These are phyloP conservation scores for Drosophila insularis DNA, from an alignment of 1,140 invertebrate species.

Conservation along the genomic window DNA sequence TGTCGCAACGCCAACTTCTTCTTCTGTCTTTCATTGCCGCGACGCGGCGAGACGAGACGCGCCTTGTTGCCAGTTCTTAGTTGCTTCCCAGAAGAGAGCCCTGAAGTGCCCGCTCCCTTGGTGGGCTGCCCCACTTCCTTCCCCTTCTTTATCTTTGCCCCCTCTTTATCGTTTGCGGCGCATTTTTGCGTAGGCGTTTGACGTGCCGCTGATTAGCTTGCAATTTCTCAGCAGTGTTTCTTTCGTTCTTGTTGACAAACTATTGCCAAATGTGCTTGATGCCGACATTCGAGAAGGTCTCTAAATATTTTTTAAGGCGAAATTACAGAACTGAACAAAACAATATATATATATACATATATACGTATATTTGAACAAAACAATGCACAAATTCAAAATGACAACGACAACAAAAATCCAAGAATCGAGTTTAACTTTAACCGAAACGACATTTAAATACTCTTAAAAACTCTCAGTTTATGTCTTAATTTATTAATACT, in stretches of 20 bases:
- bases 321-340: slow-evolving; percentile 28
- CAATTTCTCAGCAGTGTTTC: slow-evolving; percentile 23
- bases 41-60: not conserved
- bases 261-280: slow-evolving; percentile 17
- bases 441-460: no score
- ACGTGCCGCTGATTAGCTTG: slow-evolving; percentile 70
- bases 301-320: slow-evolving; percentile 40
- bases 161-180: not conserved
- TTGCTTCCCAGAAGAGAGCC: slow-evolving; percentile 5
- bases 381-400: slow-evolving; percentile 8
- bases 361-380: not conserved
- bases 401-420: no score
- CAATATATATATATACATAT: no score
- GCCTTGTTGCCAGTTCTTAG: not conserved
- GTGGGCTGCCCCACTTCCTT: not conserved
- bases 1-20: slow-evolving; percentile 54
- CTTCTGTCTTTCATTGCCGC: not conserved
- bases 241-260: slow-evolving; percentile 21
- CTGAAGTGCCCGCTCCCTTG: not conserved
- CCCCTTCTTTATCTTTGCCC: not conserved
- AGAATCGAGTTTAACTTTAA: no score
- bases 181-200: slow-evolving; percentile 67
- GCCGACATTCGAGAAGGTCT: slow-evolving; percentile 33
- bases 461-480: no score
- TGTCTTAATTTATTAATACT: no score